Evolutionary conservation across 2,113 vertebrate genomes (phyloP).

Genomic region (Anseranas semipalmata): DNA sequence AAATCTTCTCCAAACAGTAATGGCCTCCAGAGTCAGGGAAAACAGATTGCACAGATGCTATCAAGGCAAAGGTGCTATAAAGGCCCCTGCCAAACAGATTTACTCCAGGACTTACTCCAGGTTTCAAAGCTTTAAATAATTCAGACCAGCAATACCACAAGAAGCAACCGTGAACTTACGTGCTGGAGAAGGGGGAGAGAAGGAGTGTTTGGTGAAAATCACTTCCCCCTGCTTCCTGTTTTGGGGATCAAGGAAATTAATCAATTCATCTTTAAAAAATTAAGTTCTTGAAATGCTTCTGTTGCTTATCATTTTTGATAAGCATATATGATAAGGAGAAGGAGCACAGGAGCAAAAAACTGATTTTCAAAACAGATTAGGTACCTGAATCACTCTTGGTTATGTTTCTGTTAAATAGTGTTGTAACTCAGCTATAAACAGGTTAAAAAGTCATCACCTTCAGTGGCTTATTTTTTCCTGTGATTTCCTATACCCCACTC

Average conservation of each 20-base stretch:
- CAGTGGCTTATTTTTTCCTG: not conserved
- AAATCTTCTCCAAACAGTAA: not conserved
- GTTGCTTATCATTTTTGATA: not conserved
- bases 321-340: not conserved
- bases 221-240: rapidly evolving
- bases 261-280: not conserved
- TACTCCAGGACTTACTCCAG: not conserved
- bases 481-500: not conserved
- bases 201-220: not conserved
- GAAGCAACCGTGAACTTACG: not conserved
- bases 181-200: not conserved
- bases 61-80: not conserved
- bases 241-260: not conserved
- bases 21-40: not conserved
- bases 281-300: not conserved
- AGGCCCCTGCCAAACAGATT: not conserved
- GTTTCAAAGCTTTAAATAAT: not conserved
- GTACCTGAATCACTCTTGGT: not conserved
- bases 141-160: not conserved
- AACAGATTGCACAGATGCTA: not conserved
- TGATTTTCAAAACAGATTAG: not conserved
- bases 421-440: not conserved
- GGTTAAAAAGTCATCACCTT: not conserved
- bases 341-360: not conserved
- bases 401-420: not conserved